These are phyloP conservation scores for Pseudachorutes palmiensis DNA, from an alignment of 1,140 invertebrate genomes.

Conservation along the genomic window DNA sequence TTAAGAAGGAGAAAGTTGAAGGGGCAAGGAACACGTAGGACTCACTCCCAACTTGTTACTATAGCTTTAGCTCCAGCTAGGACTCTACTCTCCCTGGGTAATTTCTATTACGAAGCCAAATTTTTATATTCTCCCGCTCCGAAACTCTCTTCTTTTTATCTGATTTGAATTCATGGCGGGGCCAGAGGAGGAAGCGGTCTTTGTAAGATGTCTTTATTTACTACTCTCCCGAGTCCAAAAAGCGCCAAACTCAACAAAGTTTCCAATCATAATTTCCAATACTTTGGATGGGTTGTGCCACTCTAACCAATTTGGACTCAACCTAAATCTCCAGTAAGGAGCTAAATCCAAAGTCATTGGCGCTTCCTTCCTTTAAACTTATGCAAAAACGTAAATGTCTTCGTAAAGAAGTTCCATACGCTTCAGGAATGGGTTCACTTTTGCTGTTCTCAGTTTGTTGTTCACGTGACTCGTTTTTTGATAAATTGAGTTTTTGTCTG, in stretches of 20 bases:
- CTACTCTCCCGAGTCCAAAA: constrained; percentile 37
- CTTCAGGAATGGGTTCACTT: no score
- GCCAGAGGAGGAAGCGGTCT: constrained; percentile 11
- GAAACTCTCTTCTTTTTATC: constrained; percentile 1
- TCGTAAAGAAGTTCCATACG: no score
- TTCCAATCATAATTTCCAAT: no score
- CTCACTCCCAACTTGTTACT: neutral
- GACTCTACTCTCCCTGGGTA: constrained; percentile 15
- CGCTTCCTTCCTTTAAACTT: no score
- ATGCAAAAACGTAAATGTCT: no score
- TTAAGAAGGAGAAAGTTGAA: neutral
- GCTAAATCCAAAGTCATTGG: no score
- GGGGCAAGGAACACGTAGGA: neutral
- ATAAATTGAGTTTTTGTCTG: no score
- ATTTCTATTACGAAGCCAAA: constrained; percentile 39
- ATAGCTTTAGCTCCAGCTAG: neutral
- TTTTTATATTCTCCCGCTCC: constrained; percentile 14
- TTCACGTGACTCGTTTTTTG: no score
- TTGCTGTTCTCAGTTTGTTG: no score
- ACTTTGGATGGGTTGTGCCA: no score
- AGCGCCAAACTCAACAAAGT: constrained; percentile 35
- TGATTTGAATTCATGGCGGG: constrained; percentile 39
- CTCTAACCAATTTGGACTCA: no score
- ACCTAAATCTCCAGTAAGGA: no score
- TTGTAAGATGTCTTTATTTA: constrained; percentile 38